phyloP scores from a whole-genome alignment of 2,888 invertebrate species.

The Drosophila prostipennis region DNA sequence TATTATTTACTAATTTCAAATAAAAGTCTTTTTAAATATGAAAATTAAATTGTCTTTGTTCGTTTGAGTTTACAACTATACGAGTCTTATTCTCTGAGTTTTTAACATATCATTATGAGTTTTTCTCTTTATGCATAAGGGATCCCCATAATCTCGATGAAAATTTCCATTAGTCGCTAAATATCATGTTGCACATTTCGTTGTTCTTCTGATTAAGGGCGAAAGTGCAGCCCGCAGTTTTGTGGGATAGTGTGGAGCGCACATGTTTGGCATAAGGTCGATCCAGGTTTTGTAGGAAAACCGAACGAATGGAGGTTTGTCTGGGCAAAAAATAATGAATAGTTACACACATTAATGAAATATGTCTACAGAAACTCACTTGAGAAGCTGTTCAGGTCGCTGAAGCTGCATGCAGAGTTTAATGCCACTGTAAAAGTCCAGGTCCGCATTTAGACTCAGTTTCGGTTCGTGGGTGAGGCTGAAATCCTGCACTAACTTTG shows the following conservation, averaged over 20 bases:
- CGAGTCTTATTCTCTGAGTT: constrained; percentile 41
- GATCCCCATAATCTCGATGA: constrained; percentile 18
- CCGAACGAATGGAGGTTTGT: constrained; percentile 88
- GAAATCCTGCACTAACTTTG: constrained; percentile 88
- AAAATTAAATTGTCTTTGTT: constrained; percentile 38
- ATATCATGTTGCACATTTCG: constrained; percentile 88
- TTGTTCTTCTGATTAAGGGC: constrained; percentile 91
- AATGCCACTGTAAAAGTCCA: constrained; percentile 91
- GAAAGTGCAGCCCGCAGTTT: constrained; percentile 89
- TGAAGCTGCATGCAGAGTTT: constrained; percentile 91
- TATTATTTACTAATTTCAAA: background rate
- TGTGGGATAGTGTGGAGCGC: constrained; percentile 84
- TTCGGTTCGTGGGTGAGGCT: constrained; percentile 88
- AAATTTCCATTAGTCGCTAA: constrained; percentile 38
- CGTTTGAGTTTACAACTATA: constrained; percentile 35
- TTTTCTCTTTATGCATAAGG: constrained; percentile 13
- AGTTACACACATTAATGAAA: rapidly evolving
- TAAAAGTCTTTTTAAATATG: background rate
- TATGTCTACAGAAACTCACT: constrained; percentile 84
- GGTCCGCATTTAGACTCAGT: constrained; percentile 89
- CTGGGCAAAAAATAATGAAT: constrained; percentile 79
- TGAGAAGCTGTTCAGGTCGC: constrained; percentile 87
- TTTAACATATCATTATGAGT: constrained; percentile 7
- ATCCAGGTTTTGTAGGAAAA: constrained; percentile 85
- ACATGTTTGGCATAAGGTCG: constrained; percentile 70